These are phyloP conservation scores for Armadillidium nasatum DNA, from an alignment of 1,140 invertebrate species.

Conservation along the genomic window DNA sequence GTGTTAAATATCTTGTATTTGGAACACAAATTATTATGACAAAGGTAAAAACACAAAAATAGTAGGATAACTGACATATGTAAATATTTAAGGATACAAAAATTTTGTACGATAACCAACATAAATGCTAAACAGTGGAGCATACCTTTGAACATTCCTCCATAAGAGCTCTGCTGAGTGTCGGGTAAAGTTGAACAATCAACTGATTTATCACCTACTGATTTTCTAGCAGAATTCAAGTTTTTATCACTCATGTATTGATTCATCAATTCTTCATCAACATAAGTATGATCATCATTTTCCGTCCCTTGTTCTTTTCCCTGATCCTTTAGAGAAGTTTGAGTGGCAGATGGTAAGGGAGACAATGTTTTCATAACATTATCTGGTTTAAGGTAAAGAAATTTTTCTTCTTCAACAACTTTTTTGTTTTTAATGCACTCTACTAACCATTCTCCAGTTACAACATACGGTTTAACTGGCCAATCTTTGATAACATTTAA, in stretches of 20 bases:
- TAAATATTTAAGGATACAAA: too few relatives aligned
- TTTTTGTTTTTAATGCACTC: slow-evolving; percentile 31
- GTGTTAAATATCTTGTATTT: too few relatives aligned
- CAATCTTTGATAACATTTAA: background rate
- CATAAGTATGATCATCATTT: slow-evolving; percentile 11
- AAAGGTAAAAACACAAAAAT: too few relatives aligned
- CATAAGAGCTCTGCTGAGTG: slow-evolving; percentile 9
- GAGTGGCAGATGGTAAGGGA: background rate
- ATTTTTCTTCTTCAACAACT: slow-evolving; percentile 29
- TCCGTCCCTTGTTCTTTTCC: slow-evolving; percentile 5
- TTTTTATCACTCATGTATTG: slow-evolving; percentile 22
- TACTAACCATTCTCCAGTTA: slow-evolving; percentile 34
- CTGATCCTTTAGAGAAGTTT: background rate
- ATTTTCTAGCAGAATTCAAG: background rate
- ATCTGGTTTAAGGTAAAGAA: slow-evolving; percentile 17
- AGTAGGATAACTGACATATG: too few relatives aligned
- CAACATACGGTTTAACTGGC: background rate
- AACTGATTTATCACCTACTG: slow-evolving; percentile 11
- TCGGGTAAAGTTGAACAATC: slow-evolving; percentile 27
- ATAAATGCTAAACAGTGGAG: too few relatives aligned
- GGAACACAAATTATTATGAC: too few relatives aligned
- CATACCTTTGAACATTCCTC: slow-evolving; percentile 27
- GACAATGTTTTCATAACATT: background rate
- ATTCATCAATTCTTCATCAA: slow-evolving; percentile 31
- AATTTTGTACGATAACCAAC: too few relatives aligned